Evolutionary conservation across 2,888 invertebrate species (phyloP).

Genomic region (Ariolimax columbianus): DNA sequence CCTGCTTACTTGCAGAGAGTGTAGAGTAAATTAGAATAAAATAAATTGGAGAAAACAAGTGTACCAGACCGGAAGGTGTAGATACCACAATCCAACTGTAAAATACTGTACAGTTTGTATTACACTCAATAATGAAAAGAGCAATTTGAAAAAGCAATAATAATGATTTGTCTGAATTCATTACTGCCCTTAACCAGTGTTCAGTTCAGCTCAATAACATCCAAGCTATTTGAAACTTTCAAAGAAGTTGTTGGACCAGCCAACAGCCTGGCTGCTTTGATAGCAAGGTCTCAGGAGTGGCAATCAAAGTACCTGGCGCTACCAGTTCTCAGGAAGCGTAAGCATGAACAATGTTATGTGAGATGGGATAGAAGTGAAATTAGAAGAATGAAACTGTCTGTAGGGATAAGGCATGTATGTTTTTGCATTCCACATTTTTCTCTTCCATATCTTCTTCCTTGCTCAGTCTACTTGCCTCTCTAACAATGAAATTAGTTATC

Average conservation of each 20-base stretch:
- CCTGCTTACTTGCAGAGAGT: too few species aligned
- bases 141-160: too few species aligned
- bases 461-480: not conserved
- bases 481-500: not conserved
- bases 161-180: too few species aligned
- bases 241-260: slow-evolving; percentile 57
- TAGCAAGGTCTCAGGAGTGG: slow-evolving; percentile 41
- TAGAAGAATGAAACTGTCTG: not conserved
- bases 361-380: not conserved
- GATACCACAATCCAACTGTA: too few species aligned
- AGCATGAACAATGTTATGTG: not conserved
- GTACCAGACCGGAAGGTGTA: too few species aligned
- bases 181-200: slow-evolving; percentile 58
- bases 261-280: not conserved
- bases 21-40: too few species aligned
- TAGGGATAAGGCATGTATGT: not conserved
- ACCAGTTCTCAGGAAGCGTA: slow-evolving; percentile 48
- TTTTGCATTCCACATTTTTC: not conserved
- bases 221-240: slow-evolving; percentile 71
- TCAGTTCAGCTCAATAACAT: slow-evolving; percentile 72
- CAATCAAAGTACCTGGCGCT: slow-evolving; percentile 40
- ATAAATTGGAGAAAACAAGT: too few species aligned
- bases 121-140: too few species aligned
- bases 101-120: too few species aligned
- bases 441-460: not conserved